Evolutionary conservation across 53 echinoderm and acorn worm genomes (phyloP), one percentile per base, ranked within the genome.

Genomic region (Holothuria scabra): DNA sequence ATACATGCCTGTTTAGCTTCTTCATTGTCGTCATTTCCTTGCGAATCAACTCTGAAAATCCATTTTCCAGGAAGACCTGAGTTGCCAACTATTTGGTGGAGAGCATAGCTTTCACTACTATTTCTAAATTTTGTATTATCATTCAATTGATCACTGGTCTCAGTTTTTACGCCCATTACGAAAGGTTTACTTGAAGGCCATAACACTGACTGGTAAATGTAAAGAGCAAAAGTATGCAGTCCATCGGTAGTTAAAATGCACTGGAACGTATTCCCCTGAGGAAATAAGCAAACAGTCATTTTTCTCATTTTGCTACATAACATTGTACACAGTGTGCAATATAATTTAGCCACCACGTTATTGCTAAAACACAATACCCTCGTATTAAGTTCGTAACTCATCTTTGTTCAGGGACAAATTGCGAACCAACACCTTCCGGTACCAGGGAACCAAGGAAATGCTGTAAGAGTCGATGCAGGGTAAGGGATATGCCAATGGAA

Each of bases 41-140:
- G 1, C 24, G 76, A 76, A 76, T 76, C 76, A 28, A 76, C 19
- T 29, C 76, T 48, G 21, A 76, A 76, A 19, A 76, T 3, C 76
- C 76, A 76, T 20, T 46, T 37, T 28, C 76, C 76, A 48, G 76
- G 76, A 20, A 76, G 55, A 52, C 76, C 76, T 3, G 76, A 76
- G 55, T 22, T 49, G 46, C 76, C 76, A 18, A 76, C 55, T 22
- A 24, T 52, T 26, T 76, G 29, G 29, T 76, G 76, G 4, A 76
- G 7, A 20, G 5, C 25, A 49, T 76, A 76, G 0, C 3, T 52
- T 1, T 1, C 1, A 26, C 25, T 16, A 25, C 55, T n/a, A 13
- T 29, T 46, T n/a, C 24, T 56, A 23, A 22, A 22, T 11, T 46
- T 56, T 3, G 69, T 69, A 18, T 12, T 0, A 16, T 52, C 18